Base-by-base conservation (phyloP, 2,797 vertebrate species). In the Pangasius macronema region DNA sequence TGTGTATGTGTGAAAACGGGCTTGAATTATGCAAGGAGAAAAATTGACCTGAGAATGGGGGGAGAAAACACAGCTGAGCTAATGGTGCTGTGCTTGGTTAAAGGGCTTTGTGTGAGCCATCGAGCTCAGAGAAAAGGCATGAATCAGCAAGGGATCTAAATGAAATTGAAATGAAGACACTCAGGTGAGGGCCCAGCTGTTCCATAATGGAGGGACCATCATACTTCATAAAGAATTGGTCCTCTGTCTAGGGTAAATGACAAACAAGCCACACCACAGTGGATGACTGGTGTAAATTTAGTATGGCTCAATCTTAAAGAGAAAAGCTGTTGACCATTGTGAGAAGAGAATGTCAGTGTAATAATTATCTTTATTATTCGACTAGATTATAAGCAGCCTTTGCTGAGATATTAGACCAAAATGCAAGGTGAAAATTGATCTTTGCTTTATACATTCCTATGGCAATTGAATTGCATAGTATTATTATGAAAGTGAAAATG, bases 161-260 rank as follows among this genome's bases (percentile, higher is more conserved):
- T 94, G 93, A 94, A 91, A 92, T 91, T 89, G 93, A 94, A 95
- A 95, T 94, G 91, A 95, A 95, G 92, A 91, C 33, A 39, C 89
- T 89, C 92, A 92, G 94, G 94, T 93, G 93, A 92, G 91, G 92
- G 91, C 87, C 46, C 89, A 92, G 93, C 93, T 94, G 93, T 94
- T 94, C 92, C 91, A 95, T 95, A 94, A 95, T 95, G 91, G 90
- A 92, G 46, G 65, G 46, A 75, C 57, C 89, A 87, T 85, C 68
- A 30, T 67, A 88, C 70, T 49, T 55, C 36, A 57, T 65, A 51
- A 68, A 53, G 63, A 30, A 77, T n/a, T 49, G 24, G 30, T 75
- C 86, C 80, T 88, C 87, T 77, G 68, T 88, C 85, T 75, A 85
- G 85, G 82, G 79, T 83, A 88, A 87, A 89, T 85, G 87, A 86